Conservation (phyloP, 2,888 invertebrate species). For the Fissipunctia ypsillon region DNA sequence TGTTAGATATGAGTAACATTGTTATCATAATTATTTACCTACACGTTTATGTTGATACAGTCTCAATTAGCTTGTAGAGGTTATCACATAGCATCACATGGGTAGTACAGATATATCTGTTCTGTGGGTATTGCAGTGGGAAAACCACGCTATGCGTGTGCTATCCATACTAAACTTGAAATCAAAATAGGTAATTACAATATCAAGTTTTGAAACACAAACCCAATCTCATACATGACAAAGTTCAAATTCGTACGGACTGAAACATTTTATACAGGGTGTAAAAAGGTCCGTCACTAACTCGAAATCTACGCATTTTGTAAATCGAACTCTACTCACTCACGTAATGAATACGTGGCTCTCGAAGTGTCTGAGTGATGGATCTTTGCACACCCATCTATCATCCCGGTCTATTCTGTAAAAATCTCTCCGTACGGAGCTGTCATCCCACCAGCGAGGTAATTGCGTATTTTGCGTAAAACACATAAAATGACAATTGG, state of each 20-base stretch:
- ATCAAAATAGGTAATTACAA: not conserved
- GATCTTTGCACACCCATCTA: not conserved
- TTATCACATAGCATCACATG: not conserved
- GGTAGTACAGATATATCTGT: no score
- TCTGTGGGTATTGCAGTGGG: no score
- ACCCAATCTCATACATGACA: not conserved
- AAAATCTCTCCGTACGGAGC: not conserved
- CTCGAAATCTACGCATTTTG: not conserved
- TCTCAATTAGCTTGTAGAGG: not conserved
- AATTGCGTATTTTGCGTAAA: no score
- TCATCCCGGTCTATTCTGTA: no score
- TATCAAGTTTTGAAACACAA: not conserved
- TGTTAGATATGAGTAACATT: no score
- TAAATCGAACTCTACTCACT: not conserved
- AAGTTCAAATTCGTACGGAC: constrained; percentile 5
- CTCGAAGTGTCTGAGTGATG: not conserved
- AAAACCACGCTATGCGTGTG: not conserved
- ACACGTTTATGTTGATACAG: not conserved
- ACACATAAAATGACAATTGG: not conserved
- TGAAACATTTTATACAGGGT: not conserved
- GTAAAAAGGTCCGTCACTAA: not conserved
- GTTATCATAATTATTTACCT: no score
- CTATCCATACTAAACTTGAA: not conserved
- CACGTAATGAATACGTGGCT: not conserved
- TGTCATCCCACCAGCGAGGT: not conserved